Conservation (phyloP, 2,888 invertebrate genomes). For the Poecilobothrus nobilitatus region DNA sequence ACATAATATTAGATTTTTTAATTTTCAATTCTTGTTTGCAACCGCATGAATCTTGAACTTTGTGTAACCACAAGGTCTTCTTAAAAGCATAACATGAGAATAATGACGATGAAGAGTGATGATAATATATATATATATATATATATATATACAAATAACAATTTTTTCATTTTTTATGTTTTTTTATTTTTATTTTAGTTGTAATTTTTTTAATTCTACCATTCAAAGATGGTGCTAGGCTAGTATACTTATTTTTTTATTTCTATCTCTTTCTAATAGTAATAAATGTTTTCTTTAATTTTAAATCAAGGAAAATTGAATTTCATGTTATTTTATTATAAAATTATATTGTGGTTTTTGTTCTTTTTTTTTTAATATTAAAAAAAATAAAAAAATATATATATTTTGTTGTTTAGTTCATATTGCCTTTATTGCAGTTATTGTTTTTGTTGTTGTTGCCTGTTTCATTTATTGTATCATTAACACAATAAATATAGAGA, state of each 20-base stretch:
- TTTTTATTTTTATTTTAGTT: neutral
- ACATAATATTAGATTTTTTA: too few relatives aligned
- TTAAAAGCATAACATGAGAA: neutral
- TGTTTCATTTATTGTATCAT: neutral
- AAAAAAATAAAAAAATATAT: too few relatives aligned
- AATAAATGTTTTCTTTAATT: too few relatives aligned
- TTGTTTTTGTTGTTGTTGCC: neutral
- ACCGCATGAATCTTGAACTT: slow-evolving; percentile 1
- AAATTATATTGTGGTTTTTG: neutral
- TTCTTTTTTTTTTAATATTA: neutral
- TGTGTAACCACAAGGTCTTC: neutral
- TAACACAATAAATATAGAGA: neutral
- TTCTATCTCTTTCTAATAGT: too few relatives aligned
- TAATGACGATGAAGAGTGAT: neutral
- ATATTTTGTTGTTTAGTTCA: too few relatives aligned
- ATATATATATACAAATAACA: neutral
- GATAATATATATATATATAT: too few relatives aligned
- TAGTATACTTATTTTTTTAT: too few relatives aligned
- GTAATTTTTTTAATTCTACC: too few relatives aligned
- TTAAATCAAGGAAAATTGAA: neutral
- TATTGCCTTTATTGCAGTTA: neutral
- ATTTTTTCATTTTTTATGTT: neutral
- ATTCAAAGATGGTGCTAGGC: neutral
- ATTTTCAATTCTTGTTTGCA: neutral
- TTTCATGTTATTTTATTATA: neutral